Evolutionary conservation across 2,888 invertebrate species (phyloP).

Genomic region (Aphidoletes aphidimyza): DNA sequence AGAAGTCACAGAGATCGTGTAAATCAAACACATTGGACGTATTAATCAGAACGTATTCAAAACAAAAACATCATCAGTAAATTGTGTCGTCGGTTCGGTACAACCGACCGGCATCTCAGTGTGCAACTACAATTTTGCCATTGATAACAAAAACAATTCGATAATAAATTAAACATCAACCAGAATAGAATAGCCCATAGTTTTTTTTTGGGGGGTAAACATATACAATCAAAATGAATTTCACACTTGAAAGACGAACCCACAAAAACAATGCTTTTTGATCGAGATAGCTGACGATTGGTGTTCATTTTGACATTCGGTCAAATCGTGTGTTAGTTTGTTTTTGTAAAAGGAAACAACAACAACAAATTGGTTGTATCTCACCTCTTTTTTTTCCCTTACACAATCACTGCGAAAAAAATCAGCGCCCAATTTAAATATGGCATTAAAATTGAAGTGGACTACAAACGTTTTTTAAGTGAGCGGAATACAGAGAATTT

Average conservation of each 20-base stretch:
- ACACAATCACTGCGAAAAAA: neutral
- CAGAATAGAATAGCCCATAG: too few relatives aligned
- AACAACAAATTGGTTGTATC: neutral
- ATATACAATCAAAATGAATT: too few relatives aligned
- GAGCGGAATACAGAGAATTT: conserved; percentile 1
- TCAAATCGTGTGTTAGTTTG: neutral
- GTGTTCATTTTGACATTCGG: conserved; percentile 5
- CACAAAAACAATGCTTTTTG: conserved; percentile 35
- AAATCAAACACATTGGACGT: too few relatives aligned
- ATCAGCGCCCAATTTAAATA: conserved; percentile 14
- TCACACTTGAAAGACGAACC: neutral
- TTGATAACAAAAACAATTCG: conserved; percentile 8
- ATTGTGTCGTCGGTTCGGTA: neutral
- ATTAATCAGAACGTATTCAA: neutral
- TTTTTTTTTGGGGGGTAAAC: too few relatives aligned
- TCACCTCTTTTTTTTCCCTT: neutral
- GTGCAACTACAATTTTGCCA: neutral
- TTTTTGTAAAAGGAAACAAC: neutral
- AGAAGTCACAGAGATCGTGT: neutral
- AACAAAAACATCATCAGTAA: neutral
- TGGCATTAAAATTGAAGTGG: conserved; percentile 52
- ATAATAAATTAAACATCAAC: conserved; percentile 45
- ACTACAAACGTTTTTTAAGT: conserved; percentile 30
- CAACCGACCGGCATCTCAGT: neutral
- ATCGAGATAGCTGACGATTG: conserved; percentile 48